A percentile compares a stretch with the other conserved stretches of the same genome.
phyloP scores from a whole-genome alignment of 2,888 invertebrate genomes.

The Acleris emargana region DNA sequence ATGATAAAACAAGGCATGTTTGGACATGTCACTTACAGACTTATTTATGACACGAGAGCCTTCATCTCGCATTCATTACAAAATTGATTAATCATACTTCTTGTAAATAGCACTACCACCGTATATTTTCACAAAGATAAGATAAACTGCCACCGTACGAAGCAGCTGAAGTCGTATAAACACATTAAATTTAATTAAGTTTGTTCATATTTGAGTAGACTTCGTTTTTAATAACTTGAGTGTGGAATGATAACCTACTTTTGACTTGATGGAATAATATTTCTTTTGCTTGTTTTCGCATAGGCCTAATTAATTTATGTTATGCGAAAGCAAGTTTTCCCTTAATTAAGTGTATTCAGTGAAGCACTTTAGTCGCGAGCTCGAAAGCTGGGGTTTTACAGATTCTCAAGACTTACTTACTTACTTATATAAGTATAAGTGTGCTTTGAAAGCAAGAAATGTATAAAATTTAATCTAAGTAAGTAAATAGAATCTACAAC shows the following conservation, averaged over 20 bases:
- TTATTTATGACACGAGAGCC: constrained; percentile 62
- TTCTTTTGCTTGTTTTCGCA: not conserved
- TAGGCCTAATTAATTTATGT: not conserved
- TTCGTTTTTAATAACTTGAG: constrained; percentile 38
- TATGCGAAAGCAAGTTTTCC: too few relatives aligned
- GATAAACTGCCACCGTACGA: constrained; percentile 47
- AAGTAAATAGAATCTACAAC: too few relatives aligned
- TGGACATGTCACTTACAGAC: constrained; percentile 61
- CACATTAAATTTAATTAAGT: constrained; percentile 32
- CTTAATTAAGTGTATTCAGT: too few relatives aligned
- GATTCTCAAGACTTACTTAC: not conserved
- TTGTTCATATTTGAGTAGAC: constrained; percentile 41
- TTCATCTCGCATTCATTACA: constrained; percentile 57
- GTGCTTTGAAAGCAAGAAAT: too few relatives aligned
- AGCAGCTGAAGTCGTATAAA: constrained; percentile 22
- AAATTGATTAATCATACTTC: constrained; percentile 67
- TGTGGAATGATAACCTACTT: constrained; percentile 37
- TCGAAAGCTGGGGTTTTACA: not conserved
- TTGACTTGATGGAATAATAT: constrained; percentile 6
- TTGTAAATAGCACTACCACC: constrained; percentile 67
- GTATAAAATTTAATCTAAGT: too few relatives aligned
- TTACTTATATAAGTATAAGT: too few relatives aligned
- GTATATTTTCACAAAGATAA: constrained; percentile 61
- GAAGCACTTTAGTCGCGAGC: too few relatives aligned
- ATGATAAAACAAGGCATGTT: constrained; percentile 56